Base-by-base conservation (phyloP, 2,888 invertebrate genomes). In the Meteorus cinctellus region DNA sequence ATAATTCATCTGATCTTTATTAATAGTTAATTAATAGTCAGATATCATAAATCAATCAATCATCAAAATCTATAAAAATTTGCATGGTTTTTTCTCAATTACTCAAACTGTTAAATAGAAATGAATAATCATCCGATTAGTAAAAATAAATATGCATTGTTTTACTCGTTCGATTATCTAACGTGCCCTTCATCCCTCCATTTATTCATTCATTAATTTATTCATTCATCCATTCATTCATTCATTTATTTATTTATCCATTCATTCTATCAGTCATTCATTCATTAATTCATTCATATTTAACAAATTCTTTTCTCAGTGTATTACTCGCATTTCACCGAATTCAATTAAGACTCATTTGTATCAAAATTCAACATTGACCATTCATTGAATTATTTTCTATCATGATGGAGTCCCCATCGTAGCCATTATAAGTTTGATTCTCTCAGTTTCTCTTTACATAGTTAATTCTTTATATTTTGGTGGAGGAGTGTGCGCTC, bases 271-370 rank as follows among this genome's bases (percentile, higher is more conserved):
- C n/a, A 51, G 4, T n/a, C n/a, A 19, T 19, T n/a, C 4, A 51
- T 51, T 4, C 4, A 51, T 19, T 19, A 19, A n/a, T n/a, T 51
- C n/a, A n/a, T 51, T 51, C n/a, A n/a, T 8, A 34, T 34, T 8
- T 4, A 34, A 34, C 34, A 34, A 34, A 34, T 34, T 8, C 34
- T 34, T 34, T 34, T 8, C 34, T 34, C 8, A 24, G 34, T 34
- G 8, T n/a, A 55, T 55, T 19, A 55, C 55, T 55, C 24, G 19
- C 55, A 55, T 55, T 24, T 55, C 19, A 55, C 29, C 48, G 65
- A 55, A 63, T 72, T 68, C 77, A 77, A 77, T 75, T 74, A 72
- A 77, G 68, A 75, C 71, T 70, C 71, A 63, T 72, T 72, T 55
- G 65, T 51, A 72, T 51, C 48, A 72, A 72, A 31, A 72, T 63